Conservation (phyloP, 2,797 vertebrate species). For the Siniperca undulata region DNA sequence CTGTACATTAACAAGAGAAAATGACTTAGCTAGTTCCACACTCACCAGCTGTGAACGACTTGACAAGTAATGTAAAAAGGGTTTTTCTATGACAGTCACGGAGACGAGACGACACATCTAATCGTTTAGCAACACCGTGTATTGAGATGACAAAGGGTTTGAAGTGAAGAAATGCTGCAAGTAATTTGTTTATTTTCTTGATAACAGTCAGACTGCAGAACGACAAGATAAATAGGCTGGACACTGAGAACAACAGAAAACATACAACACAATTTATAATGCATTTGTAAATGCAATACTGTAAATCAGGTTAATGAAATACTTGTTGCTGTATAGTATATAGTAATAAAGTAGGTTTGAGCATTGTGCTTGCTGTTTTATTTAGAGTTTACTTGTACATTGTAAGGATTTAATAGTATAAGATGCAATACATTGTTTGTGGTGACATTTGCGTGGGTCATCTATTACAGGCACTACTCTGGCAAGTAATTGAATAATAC, state of each 20-base stretch:
- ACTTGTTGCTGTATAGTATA: background rate
- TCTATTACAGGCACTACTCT: background rate
- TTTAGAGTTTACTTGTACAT: background rate
- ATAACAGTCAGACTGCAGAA: slow-evolving; percentile 30
- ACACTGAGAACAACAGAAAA: slow-evolving; percentile 1
- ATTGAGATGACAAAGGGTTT: slow-evolving; percentile 36
- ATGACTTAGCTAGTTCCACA: slow-evolving; percentile 37
- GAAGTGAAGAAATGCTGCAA: slow-evolving; percentile 34
- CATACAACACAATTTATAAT: background rate
- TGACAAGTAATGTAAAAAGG: slow-evolving; percentile 56
- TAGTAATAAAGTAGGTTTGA: background rate
- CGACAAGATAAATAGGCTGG: slow-evolving; percentile 8
- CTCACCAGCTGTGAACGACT: slow-evolving; percentile 62
- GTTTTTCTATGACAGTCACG: slow-evolving; percentile 14
- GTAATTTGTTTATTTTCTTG: slow-evolving; percentile 43
- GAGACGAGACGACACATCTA: slow-evolving; percentile 36
- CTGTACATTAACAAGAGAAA: slow-evolving; percentile 51
- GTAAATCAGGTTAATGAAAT: slow-evolving; percentile 3
- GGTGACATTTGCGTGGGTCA: background rate
- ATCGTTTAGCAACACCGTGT: slow-evolving; percentile 27
- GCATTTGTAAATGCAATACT: background rate
- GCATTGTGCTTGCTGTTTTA: background rate
- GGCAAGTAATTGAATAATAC: background rate
- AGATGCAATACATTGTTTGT: background rate
- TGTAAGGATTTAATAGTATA: background rate